Percentiles rank a stretch among this genome's conserved stretches.
Conservation (phyloP, 1,140 invertebrate species). For the Drosophila nigrodunni region DNA sequence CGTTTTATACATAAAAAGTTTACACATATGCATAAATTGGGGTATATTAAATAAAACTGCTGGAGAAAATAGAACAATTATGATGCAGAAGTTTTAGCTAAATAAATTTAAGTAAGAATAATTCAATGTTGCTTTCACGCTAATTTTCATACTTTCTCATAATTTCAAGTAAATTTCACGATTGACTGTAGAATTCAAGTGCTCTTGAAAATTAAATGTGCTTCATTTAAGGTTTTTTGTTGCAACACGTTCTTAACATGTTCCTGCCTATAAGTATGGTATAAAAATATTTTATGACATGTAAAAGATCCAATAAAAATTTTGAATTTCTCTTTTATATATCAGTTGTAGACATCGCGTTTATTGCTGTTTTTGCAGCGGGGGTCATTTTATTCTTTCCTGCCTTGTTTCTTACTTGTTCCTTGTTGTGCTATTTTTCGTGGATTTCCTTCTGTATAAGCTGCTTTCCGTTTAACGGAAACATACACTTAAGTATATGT, state of each 20-base stretch:
- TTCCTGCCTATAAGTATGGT: slow-evolving; percentile 71
- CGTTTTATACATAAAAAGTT: too few relatives aligned
- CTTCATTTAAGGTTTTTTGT: slow-evolving; percentile 30
- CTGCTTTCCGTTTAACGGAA: slow-evolving; percentile 59
- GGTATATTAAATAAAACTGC: too few relatives aligned
- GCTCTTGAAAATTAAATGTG: too few relatives aligned
- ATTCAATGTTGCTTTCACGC: too few relatives aligned
- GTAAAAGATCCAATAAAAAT: slow-evolving; percentile 82
- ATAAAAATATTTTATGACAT: slow-evolving; percentile 84
- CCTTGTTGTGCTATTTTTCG: slow-evolving; percentile 57
- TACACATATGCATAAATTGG: too few relatives aligned
- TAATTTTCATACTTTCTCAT: too few relatives aligned
- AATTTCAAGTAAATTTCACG: too few relatives aligned
- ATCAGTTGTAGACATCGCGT: slow-evolving; percentile 37
- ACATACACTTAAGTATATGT: slow-evolving; percentile 83
- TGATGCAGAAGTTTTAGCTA: too few relatives aligned
- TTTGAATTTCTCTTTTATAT: slow-evolving; percentile 34
- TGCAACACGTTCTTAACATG: slow-evolving; percentile 63
- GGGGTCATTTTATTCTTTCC: slow-evolving; percentile 72
- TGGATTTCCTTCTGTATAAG: slow-evolving; percentile 16
- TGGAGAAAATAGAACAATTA: too few relatives aligned
- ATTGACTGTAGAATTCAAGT: too few relatives aligned
- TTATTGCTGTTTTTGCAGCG: slow-evolving; percentile 57
- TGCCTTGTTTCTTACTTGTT: slow-evolving; percentile 51
- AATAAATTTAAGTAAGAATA: too few relatives aligned